Evolutionary conservation across 2,113 vertebrate genomes (phyloP), one percentile per base, ranked within the genome.

Genomic region (Hyla sarda): DNA sequence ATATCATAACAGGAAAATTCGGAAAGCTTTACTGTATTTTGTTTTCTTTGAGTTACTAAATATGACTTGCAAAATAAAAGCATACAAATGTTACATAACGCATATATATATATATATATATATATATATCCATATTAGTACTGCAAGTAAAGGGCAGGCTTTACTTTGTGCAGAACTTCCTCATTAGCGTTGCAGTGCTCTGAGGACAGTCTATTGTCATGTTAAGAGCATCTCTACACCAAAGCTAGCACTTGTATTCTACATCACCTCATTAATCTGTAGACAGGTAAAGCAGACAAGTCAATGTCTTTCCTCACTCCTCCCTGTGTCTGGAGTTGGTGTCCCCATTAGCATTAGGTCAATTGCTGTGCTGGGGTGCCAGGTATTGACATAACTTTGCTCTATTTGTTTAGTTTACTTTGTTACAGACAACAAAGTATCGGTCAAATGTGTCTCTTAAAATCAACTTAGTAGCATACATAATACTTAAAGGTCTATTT

Each of bases 231-330:
- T 56, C 67, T 56, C 30, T 56, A 48, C 47, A 65, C 28, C 11
- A 77, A 30, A 67, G 19, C 83, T 60, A 34, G 23, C 34, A 23
- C 67, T 52, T 73, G 8, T 13, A 25, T 30, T 32, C 41, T 84
- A 16, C 56, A 75, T 45, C 82, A 76, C 72, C 72, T 84, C 17
- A 76, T 84, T 65, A 76, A 32, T 48, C 41, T 65, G 72, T 56
- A 84, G 82, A 84, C 82, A 76, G 72, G 37, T 75, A 48, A 47
- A 58, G 56, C 21, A 84, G 82, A 76, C 72, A 62, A 19, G 7
- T 1, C 9, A 5, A 62, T 62, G 32, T 75, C 19, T 50, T 48
- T 16, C 52, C 34, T 8, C 50, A 76, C 41, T 47, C 41, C 72
- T 41, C 21, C 41, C 37, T 14, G 21, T 62, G 41, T 65, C 83